Percentiles rank a stretch among this genome's conserved stretches.
Conservation (phyloP, 2,888 invertebrate species). For the Aromia moschata region DNA sequence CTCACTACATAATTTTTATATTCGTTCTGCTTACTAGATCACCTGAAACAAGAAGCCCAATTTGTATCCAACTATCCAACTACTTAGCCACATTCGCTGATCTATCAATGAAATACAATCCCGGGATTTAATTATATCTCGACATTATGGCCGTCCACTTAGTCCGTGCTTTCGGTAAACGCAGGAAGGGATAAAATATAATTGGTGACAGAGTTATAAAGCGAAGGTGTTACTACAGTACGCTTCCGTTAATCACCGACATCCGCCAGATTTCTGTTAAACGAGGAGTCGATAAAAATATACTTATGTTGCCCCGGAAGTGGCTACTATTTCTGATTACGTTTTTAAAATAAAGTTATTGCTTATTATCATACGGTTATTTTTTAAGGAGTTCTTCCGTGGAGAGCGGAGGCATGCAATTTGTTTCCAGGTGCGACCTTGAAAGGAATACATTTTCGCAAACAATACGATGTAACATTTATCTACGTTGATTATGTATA, state of each 20-base stretch:
- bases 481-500: too few relatives aligned
- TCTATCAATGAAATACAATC: slow-evolving; percentile 15
- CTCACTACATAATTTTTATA: too few relatives aligned
- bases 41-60: too few relatives aligned
- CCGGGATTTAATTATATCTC: slow-evolving; percentile 21
- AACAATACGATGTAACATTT: too few relatives aligned
- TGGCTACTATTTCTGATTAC: slow-evolving; percentile 31
- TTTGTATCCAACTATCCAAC: too few relatives aligned
- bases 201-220: slow-evolving; percentile 45
- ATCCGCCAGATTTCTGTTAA: slow-evolving; percentile 31
- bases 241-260: slow-evolving; percentile 34
- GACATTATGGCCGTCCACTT: slow-evolving; percentile 12
- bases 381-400: too few relatives aligned
- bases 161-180: slow-evolving; percentile 25
- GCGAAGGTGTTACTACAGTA: slow-evolving; percentile 36
- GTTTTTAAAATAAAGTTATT: too few relatives aligned
- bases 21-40: too few relatives aligned
- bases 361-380: too few relatives aligned
- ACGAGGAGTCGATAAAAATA: slow-evolving; percentile 18
- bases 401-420: too few relatives aligned
- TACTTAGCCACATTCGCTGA: slow-evolving; percentile 9
- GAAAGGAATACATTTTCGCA: too few relatives aligned
- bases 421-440: too few relatives aligned
- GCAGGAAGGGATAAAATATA: slow-evolving; percentile 45
- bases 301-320: slow-evolving; percentile 30